Conservation (phyloP, 2,797 vertebrate genomes). For the Rallus crepitans region DNA sequence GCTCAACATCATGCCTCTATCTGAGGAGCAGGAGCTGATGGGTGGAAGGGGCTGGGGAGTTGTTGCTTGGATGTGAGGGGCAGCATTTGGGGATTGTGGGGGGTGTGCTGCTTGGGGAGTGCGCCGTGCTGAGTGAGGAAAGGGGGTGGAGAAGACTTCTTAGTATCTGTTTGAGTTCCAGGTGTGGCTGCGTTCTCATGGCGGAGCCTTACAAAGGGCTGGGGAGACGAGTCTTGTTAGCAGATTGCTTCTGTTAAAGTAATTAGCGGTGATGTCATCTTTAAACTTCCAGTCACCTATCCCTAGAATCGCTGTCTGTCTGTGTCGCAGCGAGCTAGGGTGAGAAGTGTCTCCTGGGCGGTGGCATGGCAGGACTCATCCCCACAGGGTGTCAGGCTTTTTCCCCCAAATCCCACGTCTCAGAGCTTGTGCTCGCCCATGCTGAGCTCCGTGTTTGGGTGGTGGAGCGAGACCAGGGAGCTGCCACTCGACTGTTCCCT, state of each 20-base stretch:
- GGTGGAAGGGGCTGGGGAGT: not conserved
- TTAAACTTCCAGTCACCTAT: not conserved
- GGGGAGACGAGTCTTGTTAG: not conserved
- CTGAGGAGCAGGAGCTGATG: not conserved
- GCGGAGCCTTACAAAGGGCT: not conserved
- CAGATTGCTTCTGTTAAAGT: slow-evolving; percentile 22
- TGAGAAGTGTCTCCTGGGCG: not conserved
- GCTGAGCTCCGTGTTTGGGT: rapidly evolving
- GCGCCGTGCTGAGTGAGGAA: rapidly evolving
- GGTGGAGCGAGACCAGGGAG: rapidly evolving
- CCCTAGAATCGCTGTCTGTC: not conserved
- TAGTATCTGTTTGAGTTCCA: not conserved
- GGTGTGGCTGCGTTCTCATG: not conserved
- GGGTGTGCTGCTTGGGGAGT: rapidly evolving
- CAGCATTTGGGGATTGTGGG: rapidly evolving
- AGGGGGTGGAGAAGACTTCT: not conserved
- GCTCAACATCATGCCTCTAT: no score
- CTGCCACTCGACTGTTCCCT: not conserved
- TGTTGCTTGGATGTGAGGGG: not conserved
- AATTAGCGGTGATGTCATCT: slow-evolving; percentile 24
- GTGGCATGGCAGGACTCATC: not conserved
- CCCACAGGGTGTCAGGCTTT: not conserved
- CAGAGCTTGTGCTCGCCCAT: not conserved
- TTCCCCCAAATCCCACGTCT: rapidly evolving
- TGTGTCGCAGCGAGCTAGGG: rapidly evolving